Percentiles rank a stretch among this genome's conserved stretches.
These are phyloP conservation scores for Leptinotarsa texana DNA, from an alignment of 1,140 invertebrate genomes.

Conservation along the genomic window DNA sequence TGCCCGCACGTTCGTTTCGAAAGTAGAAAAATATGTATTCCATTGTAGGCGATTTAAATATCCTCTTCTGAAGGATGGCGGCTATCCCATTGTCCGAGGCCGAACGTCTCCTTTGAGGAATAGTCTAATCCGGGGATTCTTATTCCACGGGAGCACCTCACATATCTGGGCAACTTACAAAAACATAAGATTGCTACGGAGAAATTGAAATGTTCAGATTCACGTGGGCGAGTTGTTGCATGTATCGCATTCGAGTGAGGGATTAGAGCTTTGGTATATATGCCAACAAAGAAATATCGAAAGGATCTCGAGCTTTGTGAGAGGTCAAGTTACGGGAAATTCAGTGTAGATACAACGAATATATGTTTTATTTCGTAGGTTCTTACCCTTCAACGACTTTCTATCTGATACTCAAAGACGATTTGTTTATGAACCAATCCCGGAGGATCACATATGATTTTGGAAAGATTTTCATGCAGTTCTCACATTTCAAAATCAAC, in stretches of 20 bases:
- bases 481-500: no score
- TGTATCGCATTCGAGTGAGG: neutral
- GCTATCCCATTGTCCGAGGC: slow-evolving; percentile 31
- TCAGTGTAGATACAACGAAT: no score
- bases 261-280: neutral
- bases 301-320: neutral
- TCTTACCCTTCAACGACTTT: no score
- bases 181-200: neutral
- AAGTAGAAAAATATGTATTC: slow-evolving; percentile 38
- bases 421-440: no score
- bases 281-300: neutral
- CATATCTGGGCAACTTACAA: neutral
- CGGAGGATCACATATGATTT: no score
- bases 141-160: neutral
- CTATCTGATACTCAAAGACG: no score
- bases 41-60: slow-evolving; percentile 36
- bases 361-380: no score
- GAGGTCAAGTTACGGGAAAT: neutral
- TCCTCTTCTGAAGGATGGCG: slow-evolving; percentile 26
- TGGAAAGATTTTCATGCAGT: no score
- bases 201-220: neutral
- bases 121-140: slow-evolving; percentile 12
- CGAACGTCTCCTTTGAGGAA: slow-evolving; percentile 15
- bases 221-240: neutral
- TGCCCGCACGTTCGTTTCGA: slow-evolving; percentile 9